Evolutionary conservation across 2,888 invertebrate species (phyloP).

Genomic region (Aphidoletes aphidimyza): DNA sequence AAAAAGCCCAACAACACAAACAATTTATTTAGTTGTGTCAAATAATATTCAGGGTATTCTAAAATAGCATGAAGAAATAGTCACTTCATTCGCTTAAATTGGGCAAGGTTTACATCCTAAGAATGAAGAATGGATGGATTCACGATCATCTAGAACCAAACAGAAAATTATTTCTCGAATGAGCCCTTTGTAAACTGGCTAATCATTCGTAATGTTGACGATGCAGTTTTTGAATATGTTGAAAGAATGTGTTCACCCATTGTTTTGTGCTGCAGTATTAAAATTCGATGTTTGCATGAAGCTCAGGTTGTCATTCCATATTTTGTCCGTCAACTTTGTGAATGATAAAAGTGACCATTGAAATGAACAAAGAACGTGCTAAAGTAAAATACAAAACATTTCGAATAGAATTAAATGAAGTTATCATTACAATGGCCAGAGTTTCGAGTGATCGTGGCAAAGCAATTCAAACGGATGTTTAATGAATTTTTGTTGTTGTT

Average conservation of each 20-base stretch:
- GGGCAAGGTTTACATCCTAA: too few species aligned
- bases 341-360: neutral
- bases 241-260: too few species aligned
- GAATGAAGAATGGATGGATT: too few species aligned
- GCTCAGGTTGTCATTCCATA: neutral
- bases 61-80: too few species aligned
- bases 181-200: too few species aligned
- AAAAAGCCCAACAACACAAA: too few species aligned
- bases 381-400: neutral
- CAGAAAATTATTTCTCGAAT: too few species aligned
- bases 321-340: neutral
- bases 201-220: too few species aligned
- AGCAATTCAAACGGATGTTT: slow-evolving; percentile 13
- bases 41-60: too few species aligned
- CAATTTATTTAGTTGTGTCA: too few species aligned
- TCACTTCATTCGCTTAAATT: too few species aligned
- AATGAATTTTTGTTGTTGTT: neutral
- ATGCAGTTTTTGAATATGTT: neutral
- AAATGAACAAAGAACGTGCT: slow-evolving; percentile 3
- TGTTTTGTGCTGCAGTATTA: neutral
- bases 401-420: slow-evolving; percentile 30
- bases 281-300: neutral
- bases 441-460: neutral
- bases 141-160: too few species aligned
- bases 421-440: slow-evolving; percentile 15